Base-by-base conservation (phyloP, 2,888 invertebrate species). In the Cheilosia impressa region DNA sequence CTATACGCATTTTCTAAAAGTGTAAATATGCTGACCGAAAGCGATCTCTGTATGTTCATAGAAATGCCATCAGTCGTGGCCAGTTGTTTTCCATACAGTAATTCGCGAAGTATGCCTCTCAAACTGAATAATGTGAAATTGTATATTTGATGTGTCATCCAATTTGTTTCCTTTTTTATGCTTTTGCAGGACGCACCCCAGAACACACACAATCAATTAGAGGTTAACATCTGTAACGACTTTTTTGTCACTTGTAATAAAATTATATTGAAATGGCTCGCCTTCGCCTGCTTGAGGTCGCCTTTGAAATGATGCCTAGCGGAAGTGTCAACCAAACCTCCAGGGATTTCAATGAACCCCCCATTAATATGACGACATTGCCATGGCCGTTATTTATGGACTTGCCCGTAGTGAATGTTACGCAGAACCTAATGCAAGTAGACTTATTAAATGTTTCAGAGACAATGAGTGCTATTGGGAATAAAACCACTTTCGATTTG, bases 201-300 rank as follows among this genome's bases (percentile, higher is more conserved):
- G 24, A 65, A 65, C 17, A 58, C 50, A 69, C 34, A 27, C 62
- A 38, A 55, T 69, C 58, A 52, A 52, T 68, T 52, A 60, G 53
- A 66, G 41, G 58, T 57, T 27, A 66, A 76, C 76, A 66, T 43
- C 76, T 38, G 41, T 22, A 63, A 68, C 52, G 60, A 66, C 66
- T 58, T 58, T 52, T 55, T 45, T 69, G 77, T 50, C 58, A 52
- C 60, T 68, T 62, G 62, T 62, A 69, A 77, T 69, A 55, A 69
- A 78, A 47, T 47, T 47, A 63, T 69, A 62, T 77, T 69, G 57
- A 43, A 62, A 53, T 47, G 52, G 19, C 60, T 52, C 60, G 52
- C 52, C 62, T 63, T 52, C 72, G 62, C 31, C 66, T 53, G n/a
- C 52, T 68, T 45, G 52, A 43, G n/a, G 52, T 38, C 43, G 57